Conservation (phyloP, 2,797 vertebrate genomes). For the Chloroceryle amazona region DNA sequence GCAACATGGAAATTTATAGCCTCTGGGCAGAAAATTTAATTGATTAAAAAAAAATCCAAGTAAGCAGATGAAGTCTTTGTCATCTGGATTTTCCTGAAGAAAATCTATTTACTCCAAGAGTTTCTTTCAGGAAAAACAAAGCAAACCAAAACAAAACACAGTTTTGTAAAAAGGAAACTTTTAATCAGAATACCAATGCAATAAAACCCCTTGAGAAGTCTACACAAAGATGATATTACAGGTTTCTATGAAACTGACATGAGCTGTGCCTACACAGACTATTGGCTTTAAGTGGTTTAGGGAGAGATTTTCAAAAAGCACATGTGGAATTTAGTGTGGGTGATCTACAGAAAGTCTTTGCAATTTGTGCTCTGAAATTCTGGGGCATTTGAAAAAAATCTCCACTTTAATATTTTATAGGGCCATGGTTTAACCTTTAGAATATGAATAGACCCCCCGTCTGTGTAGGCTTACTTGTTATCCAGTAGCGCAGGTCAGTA, state of each 20-base stretch:
- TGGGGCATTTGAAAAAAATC: not conserved
- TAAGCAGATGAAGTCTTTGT: not conserved
- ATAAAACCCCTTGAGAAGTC: not conserved
- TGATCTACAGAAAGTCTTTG: not conserved
- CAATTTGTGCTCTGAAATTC: constrained; percentile 35
- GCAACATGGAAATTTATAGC: not conserved
- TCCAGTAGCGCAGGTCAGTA: constrained; percentile 35
- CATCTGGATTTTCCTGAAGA: not conserved
- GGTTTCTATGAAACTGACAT: not conserved
- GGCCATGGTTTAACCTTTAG: constrained; percentile 57
- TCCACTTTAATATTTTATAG: constrained; percentile 56
- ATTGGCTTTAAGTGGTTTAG: not conserved
- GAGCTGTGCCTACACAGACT: not conserved
- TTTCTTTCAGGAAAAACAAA: not conserved
- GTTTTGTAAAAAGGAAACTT: not conserved
- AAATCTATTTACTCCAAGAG: not conserved
- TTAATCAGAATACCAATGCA: not conserved
- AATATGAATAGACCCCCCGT: constrained; percentile 44
- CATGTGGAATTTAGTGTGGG: not conserved
- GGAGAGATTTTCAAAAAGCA: not conserved
- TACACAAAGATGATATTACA: not conserved
- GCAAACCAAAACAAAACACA: not conserved
- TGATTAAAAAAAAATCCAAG: not conserved
- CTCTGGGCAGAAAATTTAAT: not conserved
- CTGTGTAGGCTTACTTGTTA: constrained; percentile 45